Evolutionary conservation across 2,113 vertebrate genomes (phyloP).

Genomic region (Tupaia tana): DNA sequence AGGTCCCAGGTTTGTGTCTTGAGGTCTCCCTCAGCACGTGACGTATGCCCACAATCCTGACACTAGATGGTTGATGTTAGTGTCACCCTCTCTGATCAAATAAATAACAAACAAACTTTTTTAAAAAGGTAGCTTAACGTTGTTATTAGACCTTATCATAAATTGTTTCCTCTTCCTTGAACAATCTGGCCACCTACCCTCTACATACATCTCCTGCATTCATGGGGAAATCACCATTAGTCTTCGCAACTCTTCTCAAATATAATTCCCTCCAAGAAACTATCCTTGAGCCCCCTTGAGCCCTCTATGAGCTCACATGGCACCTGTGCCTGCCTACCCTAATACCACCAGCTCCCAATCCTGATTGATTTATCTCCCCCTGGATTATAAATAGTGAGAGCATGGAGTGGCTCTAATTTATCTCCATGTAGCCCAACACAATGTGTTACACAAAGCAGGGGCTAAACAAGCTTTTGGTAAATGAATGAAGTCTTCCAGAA

Average conservation of each 20-base stretch:
- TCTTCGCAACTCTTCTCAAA: neutral
- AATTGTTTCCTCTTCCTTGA: neutral
- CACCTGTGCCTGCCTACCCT: neutral
- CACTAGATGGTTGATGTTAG: too few species aligned
- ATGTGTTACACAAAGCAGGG: neutral
- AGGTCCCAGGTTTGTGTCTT: too few species aligned
- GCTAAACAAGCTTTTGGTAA: neutral
- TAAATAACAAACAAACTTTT: too few species aligned
- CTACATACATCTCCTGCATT: neutral
- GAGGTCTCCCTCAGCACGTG: too few species aligned
- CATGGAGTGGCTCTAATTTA: neutral
- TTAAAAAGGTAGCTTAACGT: neutral
- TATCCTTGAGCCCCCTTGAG: neutral
- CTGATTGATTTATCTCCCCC: neutral
- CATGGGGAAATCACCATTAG: neutral
- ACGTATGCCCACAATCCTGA: too few species aligned
- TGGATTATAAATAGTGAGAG: neutral
- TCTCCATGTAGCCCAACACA: neutral
- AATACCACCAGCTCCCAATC: neutral
- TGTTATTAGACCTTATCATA: neutral
- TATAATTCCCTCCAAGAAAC: neutral
- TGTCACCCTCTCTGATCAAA: too few species aligned
- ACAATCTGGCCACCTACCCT: neutral
- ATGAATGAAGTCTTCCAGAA: conserved; percentile 16
- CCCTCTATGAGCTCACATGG: neutral